Evolutionary conservation across 2,797 vertebrate species (phyloP).

Genomic region (Pelochelys cantorii): DNA sequence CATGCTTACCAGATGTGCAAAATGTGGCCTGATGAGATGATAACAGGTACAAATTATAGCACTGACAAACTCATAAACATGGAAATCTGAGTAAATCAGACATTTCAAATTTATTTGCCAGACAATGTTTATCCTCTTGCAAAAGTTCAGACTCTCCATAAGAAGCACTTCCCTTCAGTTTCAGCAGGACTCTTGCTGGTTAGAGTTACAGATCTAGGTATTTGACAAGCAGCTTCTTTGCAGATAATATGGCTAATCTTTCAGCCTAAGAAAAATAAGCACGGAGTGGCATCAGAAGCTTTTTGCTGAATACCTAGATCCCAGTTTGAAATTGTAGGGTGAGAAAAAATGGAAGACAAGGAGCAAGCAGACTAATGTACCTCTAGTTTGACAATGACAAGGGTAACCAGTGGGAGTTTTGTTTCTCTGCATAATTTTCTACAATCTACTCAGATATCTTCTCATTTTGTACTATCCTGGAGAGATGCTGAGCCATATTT

Average conservation of each 20-base stretch:
- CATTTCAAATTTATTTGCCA: slow-evolving; percentile 75
- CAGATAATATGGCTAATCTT: slow-evolving; percentile 23
- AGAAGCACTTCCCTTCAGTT: slow-evolving; percentile 56
- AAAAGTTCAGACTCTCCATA: slow-evolving; percentile 50
- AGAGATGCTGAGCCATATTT: background rate
- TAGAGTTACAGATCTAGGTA: slow-evolving; percentile 21
- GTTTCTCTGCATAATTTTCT: slow-evolving; percentile 1
- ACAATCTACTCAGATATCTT: background rate
- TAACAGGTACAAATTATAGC: slow-evolving; percentile 62
- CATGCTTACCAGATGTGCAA: slow-evolving; percentile 1
- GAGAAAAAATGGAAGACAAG: background rate
- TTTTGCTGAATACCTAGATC: background rate
- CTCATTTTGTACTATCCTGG: background rate
- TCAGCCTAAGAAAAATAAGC: slow-evolving; percentile 48
- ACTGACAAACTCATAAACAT: slow-evolving; percentile 66
- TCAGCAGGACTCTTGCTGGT: slow-evolving; percentile 50
- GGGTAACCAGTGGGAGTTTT: background rate
- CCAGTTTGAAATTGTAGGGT: background rate
- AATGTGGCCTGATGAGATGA: slow-evolving; percentile 49
- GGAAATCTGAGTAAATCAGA: slow-evolving; percentile 68
- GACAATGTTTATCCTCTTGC: slow-evolving; percentile 55
- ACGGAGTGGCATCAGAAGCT: background rate
- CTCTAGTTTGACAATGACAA: slow-evolving; percentile 2
- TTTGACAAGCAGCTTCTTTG: slow-evolving; percentile 50
- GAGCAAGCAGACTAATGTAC: background rate